phyloP scores from a whole-genome alignment of 2,113 vertebrate species.

The Eleginops maclovinus region DNA sequence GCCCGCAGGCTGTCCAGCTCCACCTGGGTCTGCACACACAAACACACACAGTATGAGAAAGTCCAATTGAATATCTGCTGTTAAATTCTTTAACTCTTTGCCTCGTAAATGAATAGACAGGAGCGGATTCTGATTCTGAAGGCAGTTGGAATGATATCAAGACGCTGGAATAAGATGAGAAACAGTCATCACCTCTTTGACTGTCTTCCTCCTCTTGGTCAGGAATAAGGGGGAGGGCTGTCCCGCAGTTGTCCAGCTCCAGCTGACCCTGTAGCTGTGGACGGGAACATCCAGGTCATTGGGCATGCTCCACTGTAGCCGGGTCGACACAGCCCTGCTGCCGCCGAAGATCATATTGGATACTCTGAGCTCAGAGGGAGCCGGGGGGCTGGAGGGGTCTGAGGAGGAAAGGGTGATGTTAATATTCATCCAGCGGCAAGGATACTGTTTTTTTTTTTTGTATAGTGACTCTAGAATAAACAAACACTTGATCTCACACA shows the following conservation, averaged over 20 bases:
- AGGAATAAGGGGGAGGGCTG: constrained; percentile 82
- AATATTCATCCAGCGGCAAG: neutral
- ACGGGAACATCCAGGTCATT: constrained; percentile 89
- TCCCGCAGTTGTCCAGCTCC: constrained; percentile 86
- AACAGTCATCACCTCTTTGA: constrained; percentile 82
- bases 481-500: neutral
- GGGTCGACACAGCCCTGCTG: constrained; percentile 81
- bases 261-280: constrained; percentile 93
- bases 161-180: too few species aligned
- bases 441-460: too few species aligned
- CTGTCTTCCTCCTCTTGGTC: constrained; percentile 90
- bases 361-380: constrained; percentile 87
- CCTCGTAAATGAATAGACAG: neutral
- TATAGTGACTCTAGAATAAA: neutral
- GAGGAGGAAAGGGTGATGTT: constrained; percentile 11
- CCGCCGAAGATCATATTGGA: constrained; percentile 84
- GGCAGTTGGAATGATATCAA: neutral
- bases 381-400: constrained; percentile 89
- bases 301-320: constrained; percentile 85
- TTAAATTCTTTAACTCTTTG: too few species aligned
- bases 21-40: constrained; percentile 76
- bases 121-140: neutral
- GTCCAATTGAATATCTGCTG: neutral
- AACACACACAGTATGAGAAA: neutral
- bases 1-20: constrained; percentile 87